These are phyloP conservation scores for Heterotilapia buettikoferi DNA, from an alignment of 2,113 vertebrate species.

Conservation along the genomic window DNA sequence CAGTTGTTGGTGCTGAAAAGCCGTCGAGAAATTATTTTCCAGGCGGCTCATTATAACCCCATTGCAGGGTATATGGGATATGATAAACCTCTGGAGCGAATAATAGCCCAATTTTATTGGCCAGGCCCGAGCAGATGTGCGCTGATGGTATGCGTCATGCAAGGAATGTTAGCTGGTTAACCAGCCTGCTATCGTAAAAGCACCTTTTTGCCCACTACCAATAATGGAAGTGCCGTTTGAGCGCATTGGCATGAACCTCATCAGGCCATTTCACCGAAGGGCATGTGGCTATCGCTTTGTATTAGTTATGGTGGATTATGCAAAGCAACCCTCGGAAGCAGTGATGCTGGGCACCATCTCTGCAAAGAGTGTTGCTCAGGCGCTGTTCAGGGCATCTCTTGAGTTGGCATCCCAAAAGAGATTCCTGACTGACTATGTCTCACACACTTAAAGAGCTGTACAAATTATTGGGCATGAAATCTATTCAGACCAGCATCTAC, in stretches of 20 bases:
- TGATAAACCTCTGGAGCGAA: not conserved
- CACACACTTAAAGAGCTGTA: not conserved
- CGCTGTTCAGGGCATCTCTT: not conserved
- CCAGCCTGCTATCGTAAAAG: not conserved
- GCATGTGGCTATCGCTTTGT: not conserved
- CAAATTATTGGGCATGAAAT: not conserved
- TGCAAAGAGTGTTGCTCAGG: fast-evolving
- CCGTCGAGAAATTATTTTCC: not conserved
- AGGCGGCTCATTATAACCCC: not conserved
- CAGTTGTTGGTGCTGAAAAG: not conserved
- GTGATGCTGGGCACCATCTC: not conserved
- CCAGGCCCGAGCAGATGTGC: not conserved
- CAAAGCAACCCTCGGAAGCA: not conserved
- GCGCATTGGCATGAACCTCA: not conserved
- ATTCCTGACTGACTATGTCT: not conserved
- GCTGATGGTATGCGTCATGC: not conserved
- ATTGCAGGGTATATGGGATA: not conserved
- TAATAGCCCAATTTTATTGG: not conserved
- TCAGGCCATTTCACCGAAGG: not conserved
- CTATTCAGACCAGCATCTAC: not conserved
- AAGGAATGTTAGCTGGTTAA: not conserved
- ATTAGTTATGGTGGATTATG: not conserved
- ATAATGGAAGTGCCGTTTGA: not conserved
- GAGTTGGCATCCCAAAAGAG: not conserved
- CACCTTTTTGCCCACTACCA: not conserved